phyloP scores from a whole-genome alignment of 2,888 invertebrate species.

The Trichogramma dendrolimi region DNA sequence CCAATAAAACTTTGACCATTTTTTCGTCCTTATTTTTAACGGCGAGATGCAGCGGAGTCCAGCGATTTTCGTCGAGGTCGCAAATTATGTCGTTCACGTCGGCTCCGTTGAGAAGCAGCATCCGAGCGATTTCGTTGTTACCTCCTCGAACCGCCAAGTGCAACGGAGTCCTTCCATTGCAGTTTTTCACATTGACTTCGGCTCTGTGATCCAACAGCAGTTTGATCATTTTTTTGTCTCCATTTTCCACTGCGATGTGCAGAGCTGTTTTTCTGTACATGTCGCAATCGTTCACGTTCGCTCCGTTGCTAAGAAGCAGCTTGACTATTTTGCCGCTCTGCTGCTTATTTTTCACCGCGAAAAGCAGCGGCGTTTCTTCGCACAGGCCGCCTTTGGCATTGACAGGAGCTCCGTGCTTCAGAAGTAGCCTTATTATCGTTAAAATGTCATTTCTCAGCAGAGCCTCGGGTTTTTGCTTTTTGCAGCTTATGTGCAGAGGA shows the following conservation, averaged over 20 bases:
- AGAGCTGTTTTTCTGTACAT: constrained; percentile 23
- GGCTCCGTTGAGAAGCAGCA: constrained; percentile 17
- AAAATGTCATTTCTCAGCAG: constrained; percentile 14
- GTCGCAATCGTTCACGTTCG: constrained; percentile 23
- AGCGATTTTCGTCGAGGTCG: constrained; percentile 21
- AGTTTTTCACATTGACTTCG: constrained; percentile 23
- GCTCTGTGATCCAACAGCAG: constrained; percentile 20
- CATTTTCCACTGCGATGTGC: constrained; percentile 22
- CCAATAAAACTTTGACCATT: constrained; percentile 19
- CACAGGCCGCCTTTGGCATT: constrained; percentile 22
- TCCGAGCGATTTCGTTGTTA: constrained; percentile 18
- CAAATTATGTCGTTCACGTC: constrained; percentile 22
- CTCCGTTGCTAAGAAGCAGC: constrained; percentile 18
- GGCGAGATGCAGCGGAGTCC: constrained; percentile 24
- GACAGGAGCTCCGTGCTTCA: constrained; percentile 21
- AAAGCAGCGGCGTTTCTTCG: constrained; percentile 21
- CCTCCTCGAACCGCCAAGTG: constrained; percentile 18
- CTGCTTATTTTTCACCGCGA: constrained; percentile 20
- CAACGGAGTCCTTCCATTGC: constrained; percentile 19
- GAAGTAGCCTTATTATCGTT: constrained; percentile 20
- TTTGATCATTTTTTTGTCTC: constrained; percentile 21
- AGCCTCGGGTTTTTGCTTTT: constrained; percentile 15
- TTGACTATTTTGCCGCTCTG: constrained; percentile 22
- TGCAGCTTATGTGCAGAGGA: constrained; percentile 21
- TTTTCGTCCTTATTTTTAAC: constrained; percentile 25